A percentile compares a stretch with the other conserved stretches of the same genome.
phyloP scores from a whole-genome alignment of 1,140 invertebrate species.

The Rhopalosiphum maidis region DNA sequence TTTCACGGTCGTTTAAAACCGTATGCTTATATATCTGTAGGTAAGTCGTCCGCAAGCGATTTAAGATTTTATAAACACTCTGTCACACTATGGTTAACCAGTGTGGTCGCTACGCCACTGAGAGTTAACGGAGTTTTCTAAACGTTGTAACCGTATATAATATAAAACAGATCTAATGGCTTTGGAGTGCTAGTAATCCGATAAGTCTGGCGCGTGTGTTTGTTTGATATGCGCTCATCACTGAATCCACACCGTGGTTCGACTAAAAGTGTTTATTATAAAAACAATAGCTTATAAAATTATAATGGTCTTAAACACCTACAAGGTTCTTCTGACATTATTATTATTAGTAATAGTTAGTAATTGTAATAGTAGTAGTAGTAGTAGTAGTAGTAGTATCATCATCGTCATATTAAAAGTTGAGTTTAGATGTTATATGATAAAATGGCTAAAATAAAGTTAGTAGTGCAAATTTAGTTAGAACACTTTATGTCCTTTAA shows the following conservation, averaged over 20 bases:
- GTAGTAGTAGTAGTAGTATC: too few species aligned
- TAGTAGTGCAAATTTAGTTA: too few species aligned
- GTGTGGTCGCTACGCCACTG: background rate
- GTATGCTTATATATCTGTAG: background rate
- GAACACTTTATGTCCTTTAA: too few species aligned
- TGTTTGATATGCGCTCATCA: conserved; percentile 38
- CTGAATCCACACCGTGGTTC: background rate
- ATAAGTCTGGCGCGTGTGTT: conserved; percentile 48
- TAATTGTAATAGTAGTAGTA: too few species aligned
- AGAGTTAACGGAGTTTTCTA: background rate
- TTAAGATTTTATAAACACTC: background rate
- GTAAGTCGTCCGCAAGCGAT: background rate
- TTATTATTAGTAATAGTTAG: too few species aligned
- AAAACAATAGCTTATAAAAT: conserved; percentile 12
- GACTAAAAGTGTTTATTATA: conserved; percentile 44
- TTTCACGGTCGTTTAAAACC: background rate
- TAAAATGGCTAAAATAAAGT: too few species aligned
- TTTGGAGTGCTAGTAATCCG: conserved; percentile 54
- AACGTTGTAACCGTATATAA: conserved; percentile 47
- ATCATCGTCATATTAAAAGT: too few species aligned
- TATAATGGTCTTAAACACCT: background rate
- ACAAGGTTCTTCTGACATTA: too few species aligned
- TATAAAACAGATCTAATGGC: background rate
- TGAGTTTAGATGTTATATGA: too few species aligned
- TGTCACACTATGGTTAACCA: background rate